A percentile compares a stretch with the other conserved stretches of the same genome.
Evolutionary conservation across 2,113 vertebrate genomes (phyloP).

Genomic region (Ctenodactylus gundi): DNA sequence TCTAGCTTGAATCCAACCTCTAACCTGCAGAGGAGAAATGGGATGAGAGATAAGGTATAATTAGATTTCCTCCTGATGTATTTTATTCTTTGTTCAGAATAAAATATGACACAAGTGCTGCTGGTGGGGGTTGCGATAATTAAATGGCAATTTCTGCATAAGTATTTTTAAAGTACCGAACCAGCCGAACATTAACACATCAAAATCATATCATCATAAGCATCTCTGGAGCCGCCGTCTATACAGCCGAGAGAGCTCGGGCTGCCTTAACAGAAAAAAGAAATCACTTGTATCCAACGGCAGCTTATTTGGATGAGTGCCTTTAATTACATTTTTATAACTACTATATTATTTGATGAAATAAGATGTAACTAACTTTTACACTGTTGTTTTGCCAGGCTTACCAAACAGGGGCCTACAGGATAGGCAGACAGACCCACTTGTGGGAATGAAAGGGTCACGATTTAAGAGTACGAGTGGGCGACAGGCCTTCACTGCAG

Average conservation of each 20-base stretch:
- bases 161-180: conserved; percentile 58
- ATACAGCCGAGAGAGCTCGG: not conserved
- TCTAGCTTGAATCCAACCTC: not conserved
- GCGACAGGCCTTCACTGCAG: not conserved
- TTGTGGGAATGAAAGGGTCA: not conserved
- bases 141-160: conserved; percentile 56
- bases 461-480: not conserved
- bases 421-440: not conserved
- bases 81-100: conserved; percentile 60
- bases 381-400: conserved; percentile 1
- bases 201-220: not conserved
- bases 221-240: not conserved
- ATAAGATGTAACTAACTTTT: conserved; percentile 46
- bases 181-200: conserved; percentile 38
- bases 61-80: conserved; percentile 53
- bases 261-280: conserved; percentile 3
- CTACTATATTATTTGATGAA: conserved; percentile 21
- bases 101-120: conserved; percentile 1
- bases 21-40: conserved; percentile 43
- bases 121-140: conserved; percentile 55
- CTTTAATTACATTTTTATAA: conserved; percentile 51
- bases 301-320: not conserved
- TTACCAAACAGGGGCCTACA: not conserved
- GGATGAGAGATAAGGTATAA: conserved; percentile 53
- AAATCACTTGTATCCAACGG: conserved; percentile 5